A percentile compares a stretch with the other conserved stretches of the same genome.
Conservation (phyloP, 1,140 invertebrate species). For the Aporrectodea caliginosa region DNA sequence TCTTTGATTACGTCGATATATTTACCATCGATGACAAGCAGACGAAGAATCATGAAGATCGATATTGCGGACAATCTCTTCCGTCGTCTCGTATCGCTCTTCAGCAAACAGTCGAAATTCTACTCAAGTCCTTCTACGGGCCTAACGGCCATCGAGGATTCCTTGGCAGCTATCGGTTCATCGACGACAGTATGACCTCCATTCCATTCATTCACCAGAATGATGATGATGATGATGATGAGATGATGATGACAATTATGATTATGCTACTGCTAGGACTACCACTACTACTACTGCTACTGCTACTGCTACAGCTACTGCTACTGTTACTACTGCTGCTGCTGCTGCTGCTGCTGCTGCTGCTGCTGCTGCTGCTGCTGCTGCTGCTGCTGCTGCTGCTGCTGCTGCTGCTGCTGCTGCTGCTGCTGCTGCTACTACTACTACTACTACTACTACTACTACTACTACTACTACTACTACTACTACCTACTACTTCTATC, state of each 20-base stretch:
- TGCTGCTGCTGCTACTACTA: not conserved
- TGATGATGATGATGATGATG: too few relatives aligned
- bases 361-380: not conserved
- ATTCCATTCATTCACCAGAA: too few relatives aligned
- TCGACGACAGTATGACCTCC: constrained; percentile 38
- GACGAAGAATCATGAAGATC: constrained; percentile 38
- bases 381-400: not conserved
- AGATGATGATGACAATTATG: too few relatives aligned
- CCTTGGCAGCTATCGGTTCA: constrained; percentile 41
- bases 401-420: not conserved
- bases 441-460: not conserved
- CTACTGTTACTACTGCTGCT: not conserved
- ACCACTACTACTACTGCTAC: not conserved
- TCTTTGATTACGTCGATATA: constrained; percentile 46
- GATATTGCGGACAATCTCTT: constrained; percentile 39
- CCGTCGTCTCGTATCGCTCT: constrained; percentile 41
- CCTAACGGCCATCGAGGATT: constrained; percentile 41
- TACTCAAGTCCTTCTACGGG: constrained; percentile 42
- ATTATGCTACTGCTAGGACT: too few relatives aligned
- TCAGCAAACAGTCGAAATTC: constrained; percentile 43
- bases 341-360: not conserved
- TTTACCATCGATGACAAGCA: constrained; percentile 39
- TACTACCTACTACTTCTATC: too few relatives aligned
- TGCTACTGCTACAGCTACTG: not conserved
- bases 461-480: not conserved